These are phyloP conservation scores for Drosophila quadrilineata DNA, from an alignment of 1,140 invertebrate species.

Conservation along the genomic window DNA sequence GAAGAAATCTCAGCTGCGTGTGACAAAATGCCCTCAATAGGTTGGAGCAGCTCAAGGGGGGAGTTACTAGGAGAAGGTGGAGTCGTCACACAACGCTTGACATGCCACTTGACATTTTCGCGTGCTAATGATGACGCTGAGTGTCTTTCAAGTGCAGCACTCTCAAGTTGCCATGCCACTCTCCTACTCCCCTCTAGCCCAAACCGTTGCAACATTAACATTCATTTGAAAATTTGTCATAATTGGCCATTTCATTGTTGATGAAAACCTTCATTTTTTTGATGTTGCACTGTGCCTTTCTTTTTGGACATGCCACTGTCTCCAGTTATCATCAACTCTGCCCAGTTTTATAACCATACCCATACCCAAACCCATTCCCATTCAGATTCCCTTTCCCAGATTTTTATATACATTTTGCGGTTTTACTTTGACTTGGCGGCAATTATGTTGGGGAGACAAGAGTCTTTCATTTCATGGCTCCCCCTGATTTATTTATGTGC, in stretches of 20 bases:
- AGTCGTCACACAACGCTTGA: constrained; percentile 22
- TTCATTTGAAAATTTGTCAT: constrained; percentile 72
- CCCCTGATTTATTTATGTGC: constrained; percentile 11
- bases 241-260: constrained; percentile 67
- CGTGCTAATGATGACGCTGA: constrained; percentile 71
- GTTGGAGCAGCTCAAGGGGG: background rate
- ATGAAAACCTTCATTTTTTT: constrained; percentile 9
- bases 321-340: constrained; percentile 26
- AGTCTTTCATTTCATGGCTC: constrained; percentile 8
- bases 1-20: constrained; percentile 19
- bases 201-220: constrained; percentile 39
- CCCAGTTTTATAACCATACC: constrained; percentile 33
- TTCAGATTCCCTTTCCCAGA: constrained; percentile 35
- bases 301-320: no score
- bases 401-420: constrained; percentile 34
- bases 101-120: constrained; percentile 30
- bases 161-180: background rate
- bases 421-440: constrained; percentile 28
- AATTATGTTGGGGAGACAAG: constrained; percentile 26
- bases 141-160: constrained; percentile 39
- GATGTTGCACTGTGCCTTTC: background rate
- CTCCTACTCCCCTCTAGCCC: background rate
- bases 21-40: constrained; percentile 31
- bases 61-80: background rate
- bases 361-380: constrained; percentile 23